Percentiles rank a stretch among this genome's conserved stretches.
These are phyloP conservation scores for Himantopus leucocephalus DNA, from an alignment of 2,113 vertebrate genomes.

Conservation along the genomic window DNA sequence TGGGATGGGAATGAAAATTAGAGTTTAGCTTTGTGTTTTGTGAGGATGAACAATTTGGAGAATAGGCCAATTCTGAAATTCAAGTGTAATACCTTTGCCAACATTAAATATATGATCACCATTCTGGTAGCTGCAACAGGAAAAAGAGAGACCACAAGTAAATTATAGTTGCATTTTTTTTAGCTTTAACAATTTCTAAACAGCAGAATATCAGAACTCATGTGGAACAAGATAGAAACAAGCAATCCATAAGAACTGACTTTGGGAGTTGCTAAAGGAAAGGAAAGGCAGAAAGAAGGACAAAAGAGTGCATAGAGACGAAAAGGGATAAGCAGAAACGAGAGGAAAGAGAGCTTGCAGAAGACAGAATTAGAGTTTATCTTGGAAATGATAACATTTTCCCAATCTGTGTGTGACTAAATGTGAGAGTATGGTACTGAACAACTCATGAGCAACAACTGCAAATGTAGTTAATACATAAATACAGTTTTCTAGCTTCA, in stretches of 20 bases:
- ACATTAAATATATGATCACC: not conserved
- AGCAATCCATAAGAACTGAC: not conserved
- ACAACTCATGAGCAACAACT: not conserved
- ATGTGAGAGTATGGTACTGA: not conserved
- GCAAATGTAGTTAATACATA: not conserved
- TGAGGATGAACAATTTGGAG: conserved; percentile 36
- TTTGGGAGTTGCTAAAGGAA: not conserved
- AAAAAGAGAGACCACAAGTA: not conserved
- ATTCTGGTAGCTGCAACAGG: not conserved
- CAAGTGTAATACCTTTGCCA: not conserved
- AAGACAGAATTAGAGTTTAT: not conserved
- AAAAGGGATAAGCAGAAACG: not conserved
- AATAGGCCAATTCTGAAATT: conserved; percentile 50
- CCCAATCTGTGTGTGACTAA: not conserved
- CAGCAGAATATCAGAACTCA: not conserved
- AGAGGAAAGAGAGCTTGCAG: not conserved
- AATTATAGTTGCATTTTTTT: not conserved
- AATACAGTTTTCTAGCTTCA: not conserved
- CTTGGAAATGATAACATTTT: not conserved
- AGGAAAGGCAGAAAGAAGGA: not conserved
- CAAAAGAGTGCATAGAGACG: not conserved
- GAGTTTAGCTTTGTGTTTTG: not conserved
- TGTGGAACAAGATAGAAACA: not conserved
- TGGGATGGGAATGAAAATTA: conserved; percentile 29
- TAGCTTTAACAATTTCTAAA: not conserved